Percentiles rank a stretch among this genome's conserved stretches.
phyloP scores from a whole-genome alignment of 1,140 invertebrate genomes.

The Apis laboriosa region DNA sequence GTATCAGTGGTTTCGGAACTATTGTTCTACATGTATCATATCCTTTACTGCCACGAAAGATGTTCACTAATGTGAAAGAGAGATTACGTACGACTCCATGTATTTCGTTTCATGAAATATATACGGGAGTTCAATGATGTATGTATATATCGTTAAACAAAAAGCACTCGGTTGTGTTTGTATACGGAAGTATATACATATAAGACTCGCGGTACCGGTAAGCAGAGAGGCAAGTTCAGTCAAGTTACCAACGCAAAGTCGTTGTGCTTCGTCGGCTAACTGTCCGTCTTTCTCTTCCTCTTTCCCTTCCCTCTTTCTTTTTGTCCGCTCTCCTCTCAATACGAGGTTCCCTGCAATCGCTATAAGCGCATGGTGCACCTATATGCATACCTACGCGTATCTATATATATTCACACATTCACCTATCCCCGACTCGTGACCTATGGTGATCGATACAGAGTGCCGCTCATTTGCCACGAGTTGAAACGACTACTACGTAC shows the following conservation, averaged over 20 bases:
- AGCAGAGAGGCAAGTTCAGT: slow-evolving; percentile 24
- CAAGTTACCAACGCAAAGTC: slow-evolving; percentile 55
- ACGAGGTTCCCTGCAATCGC: slow-evolving; percentile 51
- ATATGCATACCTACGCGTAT: slow-evolving; percentile 10
- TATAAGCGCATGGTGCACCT: slow-evolving; percentile 11
- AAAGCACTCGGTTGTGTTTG: slow-evolving; percentile 44
- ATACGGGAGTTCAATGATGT: slow-evolving; percentile 20
- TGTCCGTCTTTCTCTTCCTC: slow-evolving; percentile 16
- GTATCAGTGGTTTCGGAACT: background rate
- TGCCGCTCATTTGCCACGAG: slow-evolving; percentile 65
- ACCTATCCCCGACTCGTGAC: slow-evolving; percentile 59
- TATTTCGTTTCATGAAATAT: background rate
- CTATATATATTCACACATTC: slow-evolving; percentile 50
- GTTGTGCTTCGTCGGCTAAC: slow-evolving; percentile 47
- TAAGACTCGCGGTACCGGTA: slow-evolving; percentile 13
- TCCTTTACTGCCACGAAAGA: background rate
- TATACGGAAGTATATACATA: slow-evolving; percentile 53
- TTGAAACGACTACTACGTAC: slow-evolving; percentile 54
- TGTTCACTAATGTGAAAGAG: background rate
- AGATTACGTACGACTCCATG: background rate
- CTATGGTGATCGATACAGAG: slow-evolving; percentile 64
- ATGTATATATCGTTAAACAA: slow-evolving; percentile 28
- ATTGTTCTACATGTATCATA: background rate
- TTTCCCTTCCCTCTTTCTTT: slow-evolving; percentile 4
- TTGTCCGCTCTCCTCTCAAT: slow-evolving; percentile 21